Evolutionary conservation across 2,113 vertebrate genomes (phyloP).

Genomic region (Chaetops frenatus): DNA sequence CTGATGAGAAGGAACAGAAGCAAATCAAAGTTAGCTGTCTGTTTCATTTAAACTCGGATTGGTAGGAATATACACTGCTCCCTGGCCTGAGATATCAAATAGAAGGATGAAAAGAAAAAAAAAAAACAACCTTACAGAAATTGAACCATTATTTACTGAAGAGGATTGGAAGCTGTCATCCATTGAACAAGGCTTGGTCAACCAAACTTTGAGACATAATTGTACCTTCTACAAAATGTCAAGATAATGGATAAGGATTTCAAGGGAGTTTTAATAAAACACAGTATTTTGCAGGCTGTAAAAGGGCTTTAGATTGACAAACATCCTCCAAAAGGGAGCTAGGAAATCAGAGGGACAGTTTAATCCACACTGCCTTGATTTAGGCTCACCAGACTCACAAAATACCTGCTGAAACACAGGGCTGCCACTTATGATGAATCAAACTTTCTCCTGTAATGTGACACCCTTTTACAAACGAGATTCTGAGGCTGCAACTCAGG

Average conservation of each 20-base stretch:
- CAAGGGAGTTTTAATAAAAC: not conserved
- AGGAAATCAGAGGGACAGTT: not conserved
- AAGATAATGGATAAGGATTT: not conserved
- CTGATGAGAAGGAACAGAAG: slow-evolving; percentile 17
- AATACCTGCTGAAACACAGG: not conserved
- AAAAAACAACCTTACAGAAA: not conserved
- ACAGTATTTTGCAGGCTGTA: not conserved
- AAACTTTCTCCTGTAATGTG: not conserved
- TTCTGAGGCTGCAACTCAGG: not conserved
- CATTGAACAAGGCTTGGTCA: not conserved
- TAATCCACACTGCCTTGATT: not conserved
- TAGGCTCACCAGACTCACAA: not conserved
- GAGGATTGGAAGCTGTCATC: not conserved
- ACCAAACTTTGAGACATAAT: not conserved
- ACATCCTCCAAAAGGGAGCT: not conserved
- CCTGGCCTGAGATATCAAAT: not conserved
- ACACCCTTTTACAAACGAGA: not conserved
- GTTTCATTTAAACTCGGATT: slow-evolving; percentile 45
- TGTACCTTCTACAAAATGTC: not conserved
- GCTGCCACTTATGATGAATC: not conserved
- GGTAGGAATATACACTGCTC: not conserved
- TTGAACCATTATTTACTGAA: not conserved
- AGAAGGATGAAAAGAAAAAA: not conserved
- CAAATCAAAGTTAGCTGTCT: slow-evolving; percentile 41
- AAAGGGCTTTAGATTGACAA: not conserved